Evolutionary conservation across 2,888 invertebrate genomes (phyloP).

Genomic region (Apamea sordens): DNA sequence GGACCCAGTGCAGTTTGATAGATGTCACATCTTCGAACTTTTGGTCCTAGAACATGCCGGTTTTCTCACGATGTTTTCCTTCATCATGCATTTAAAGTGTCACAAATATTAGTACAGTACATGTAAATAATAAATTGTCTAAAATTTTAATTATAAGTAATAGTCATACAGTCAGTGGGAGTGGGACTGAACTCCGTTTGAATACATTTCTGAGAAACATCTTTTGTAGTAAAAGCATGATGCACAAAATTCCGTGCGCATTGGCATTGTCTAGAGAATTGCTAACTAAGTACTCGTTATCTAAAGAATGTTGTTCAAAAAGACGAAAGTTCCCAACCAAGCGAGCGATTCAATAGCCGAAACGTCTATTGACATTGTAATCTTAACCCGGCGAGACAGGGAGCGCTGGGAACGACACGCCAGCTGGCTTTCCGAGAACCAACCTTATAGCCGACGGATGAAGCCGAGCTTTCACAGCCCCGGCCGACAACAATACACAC

Average conservation of each 20-base stretch:
- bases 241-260: conserved; percentile 29
- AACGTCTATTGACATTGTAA: conserved; percentile 84
- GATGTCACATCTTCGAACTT: no score
- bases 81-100: background rate
- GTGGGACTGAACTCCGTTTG: background rate
- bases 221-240: conserved; percentile 23
- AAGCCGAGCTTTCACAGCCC: conserved; percentile 73
- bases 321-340: conserved; percentile 71
- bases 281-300: conserved; percentile 59
- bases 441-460: conserved; percentile 77
- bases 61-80: no score
- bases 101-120: background rate
- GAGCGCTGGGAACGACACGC: conserved; percentile 70
- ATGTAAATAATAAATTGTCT: background rate
- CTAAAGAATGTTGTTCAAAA: conserved; percentile 70
- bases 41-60: no score
- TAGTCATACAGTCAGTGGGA: background rate
- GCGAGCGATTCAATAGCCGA: conserved; percentile 76
- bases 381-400: conserved; percentile 78
- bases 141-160: background rate
- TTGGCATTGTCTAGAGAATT: conserved; percentile 58
- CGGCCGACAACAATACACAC: conserved; percentile 77
- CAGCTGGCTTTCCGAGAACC: conserved; percentile 82
- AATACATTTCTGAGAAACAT: conserved; percentile 28
- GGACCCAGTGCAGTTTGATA: no score